These are phyloP conservation scores for Metopolophium dirhodum DNA, from an alignment of 1,140 invertebrate species.

Conservation along the genomic window DNA sequence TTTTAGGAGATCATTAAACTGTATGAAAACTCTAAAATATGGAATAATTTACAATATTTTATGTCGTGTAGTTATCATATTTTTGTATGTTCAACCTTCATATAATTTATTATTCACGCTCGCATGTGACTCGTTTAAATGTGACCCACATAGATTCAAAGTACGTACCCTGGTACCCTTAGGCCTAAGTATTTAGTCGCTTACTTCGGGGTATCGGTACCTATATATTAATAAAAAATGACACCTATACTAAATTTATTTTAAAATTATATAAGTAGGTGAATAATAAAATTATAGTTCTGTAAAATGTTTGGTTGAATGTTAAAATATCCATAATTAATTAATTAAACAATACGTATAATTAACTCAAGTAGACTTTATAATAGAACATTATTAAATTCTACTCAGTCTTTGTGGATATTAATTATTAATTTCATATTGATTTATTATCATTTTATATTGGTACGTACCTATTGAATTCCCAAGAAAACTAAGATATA, in stretches of 20 bases:
- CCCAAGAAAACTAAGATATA: neutral
- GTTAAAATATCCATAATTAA: neutral
- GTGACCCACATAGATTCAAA: conserved; percentile 3
- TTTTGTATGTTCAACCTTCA: conserved; percentile 10
- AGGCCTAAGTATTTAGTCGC: neutral
- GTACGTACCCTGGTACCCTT: neutral
- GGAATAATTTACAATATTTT: conserved; percentile 30
- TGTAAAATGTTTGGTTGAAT: neutral
- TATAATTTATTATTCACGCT: conserved; percentile 13
- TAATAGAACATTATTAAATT: neutral
- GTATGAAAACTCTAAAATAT: conserved; percentile 17
- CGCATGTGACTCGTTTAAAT: conserved; percentile 6
- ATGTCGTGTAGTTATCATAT: neutral
- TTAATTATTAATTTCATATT: neutral
- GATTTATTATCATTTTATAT: neutral
- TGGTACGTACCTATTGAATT: neutral
- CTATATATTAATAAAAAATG: neutral
- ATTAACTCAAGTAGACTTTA: neutral
- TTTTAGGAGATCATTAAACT: conserved; percentile 5
- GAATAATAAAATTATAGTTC: neutral
- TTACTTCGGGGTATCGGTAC: neutral
- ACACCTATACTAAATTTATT: neutral
- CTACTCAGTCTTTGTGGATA: neutral
- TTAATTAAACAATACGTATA: neutral
- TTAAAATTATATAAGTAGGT: neutral